Percentiles rank a stretch among this genome's conserved stretches.
Conservation (phyloP, 2,113 vertebrate genomes). For the Emydocephalus ijimae region DNA sequence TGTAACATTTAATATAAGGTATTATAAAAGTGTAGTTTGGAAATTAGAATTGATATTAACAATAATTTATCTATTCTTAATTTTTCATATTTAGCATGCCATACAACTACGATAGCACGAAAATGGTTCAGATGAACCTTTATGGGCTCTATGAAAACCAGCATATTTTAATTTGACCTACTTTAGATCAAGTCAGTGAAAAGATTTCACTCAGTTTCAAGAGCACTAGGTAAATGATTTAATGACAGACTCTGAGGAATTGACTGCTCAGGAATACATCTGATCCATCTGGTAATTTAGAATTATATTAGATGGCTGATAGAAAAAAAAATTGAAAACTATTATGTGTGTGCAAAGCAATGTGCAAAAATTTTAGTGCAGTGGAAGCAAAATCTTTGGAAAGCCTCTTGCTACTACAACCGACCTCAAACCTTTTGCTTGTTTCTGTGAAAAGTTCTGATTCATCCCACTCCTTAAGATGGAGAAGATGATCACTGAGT, state of each 20-base stretch:
- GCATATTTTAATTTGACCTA: slow-evolving; percentile 19
- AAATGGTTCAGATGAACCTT: not conserved
- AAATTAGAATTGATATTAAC: not conserved
- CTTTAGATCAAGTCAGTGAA: not conserved
- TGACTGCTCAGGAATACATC: not conserved
- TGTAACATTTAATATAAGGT: not conserved
- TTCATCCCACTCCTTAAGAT: not conserved
- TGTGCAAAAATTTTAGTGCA: not conserved
- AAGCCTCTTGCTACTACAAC: not conserved
- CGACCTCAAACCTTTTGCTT: not conserved
- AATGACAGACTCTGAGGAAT: not conserved
- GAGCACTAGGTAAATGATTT: not conserved
- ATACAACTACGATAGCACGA: not conserved
- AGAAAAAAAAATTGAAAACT: not conserved
- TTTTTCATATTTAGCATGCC: not conserved
- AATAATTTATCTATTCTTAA: not conserved
- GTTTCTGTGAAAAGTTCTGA: not conserved
- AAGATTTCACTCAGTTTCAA: not conserved
- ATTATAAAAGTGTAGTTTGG: not conserved
- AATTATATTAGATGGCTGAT: not conserved
- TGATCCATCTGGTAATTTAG: not conserved
- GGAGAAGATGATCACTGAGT: not conserved
- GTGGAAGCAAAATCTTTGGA: not conserved
- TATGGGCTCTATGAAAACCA: not conserved
- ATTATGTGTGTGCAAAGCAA: not conserved